phyloP scores from a whole-genome alignment of 2,888 invertebrate genomes.

The Carabus problematicus region DNA sequence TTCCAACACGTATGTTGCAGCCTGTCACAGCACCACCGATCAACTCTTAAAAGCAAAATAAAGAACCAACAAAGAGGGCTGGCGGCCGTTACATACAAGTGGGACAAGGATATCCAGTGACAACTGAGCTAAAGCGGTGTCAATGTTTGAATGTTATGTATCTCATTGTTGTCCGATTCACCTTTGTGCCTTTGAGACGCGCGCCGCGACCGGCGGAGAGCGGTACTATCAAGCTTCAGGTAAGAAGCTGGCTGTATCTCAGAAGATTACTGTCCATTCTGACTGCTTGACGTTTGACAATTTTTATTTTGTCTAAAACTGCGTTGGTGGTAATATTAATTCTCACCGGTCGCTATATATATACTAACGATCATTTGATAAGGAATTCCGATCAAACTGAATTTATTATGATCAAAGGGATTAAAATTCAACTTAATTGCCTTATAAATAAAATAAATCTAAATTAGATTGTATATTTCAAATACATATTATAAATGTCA shows the following conservation, averaged over 20 bases:
- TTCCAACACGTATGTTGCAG: conserved; percentile 38
- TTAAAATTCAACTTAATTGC: no score
- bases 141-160: conserved; percentile 43
- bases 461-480: no score
- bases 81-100: background rate
- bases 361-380: no score
- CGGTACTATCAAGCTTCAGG: conserved; percentile 8
- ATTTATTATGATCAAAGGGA: no score
- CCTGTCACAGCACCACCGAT: conserved; percentile 34
- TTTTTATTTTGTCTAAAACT: conserved; percentile 37
- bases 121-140: conserved; percentile 19
- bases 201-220: conserved; percentile 30
- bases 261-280: conserved; percentile 41
- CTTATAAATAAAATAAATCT: no score
- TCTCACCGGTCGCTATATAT: background rate
- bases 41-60: conserved; percentile 12
- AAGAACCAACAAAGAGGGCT: conserved; percentile 7
- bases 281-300: conserved; percentile 39
- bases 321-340: conserved; percentile 34
- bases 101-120: conserved; percentile 17
- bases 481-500: no score
- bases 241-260: conserved; percentile 37
- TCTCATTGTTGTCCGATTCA: conserved; percentile 43
- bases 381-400: no score
- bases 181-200: conserved; percentile 40